Percentiles rank a stretch among this genome's conserved stretches.
Evolutionary conservation across 2,888 invertebrate species (phyloP).

Genomic region (Lasioglossum oenotherae): DNA sequence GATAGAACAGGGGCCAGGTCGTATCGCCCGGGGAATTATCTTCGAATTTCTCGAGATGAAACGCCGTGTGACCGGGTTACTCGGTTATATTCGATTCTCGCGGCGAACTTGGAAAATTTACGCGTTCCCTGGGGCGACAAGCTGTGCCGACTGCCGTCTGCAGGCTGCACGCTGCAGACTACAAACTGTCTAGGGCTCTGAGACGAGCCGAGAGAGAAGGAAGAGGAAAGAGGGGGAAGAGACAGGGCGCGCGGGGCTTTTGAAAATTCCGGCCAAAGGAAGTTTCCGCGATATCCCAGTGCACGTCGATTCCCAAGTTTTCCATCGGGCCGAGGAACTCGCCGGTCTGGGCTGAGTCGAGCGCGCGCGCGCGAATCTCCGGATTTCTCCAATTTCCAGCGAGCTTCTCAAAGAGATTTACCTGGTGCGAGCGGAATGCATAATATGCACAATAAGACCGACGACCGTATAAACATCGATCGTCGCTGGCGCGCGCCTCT

Average conservation of each 20-base stretch:
- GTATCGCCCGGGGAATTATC: slow-evolving; percentile 67
- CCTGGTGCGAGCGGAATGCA: slow-evolving; percentile 65
- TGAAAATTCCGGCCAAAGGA: slow-evolving; percentile 62
- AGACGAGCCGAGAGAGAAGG: neutral
- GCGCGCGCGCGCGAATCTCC: slow-evolving; percentile 35
- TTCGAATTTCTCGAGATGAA: slow-evolving; percentile 68
- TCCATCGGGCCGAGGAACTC: slow-evolving; percentile 59
- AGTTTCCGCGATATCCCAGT: slow-evolving; percentile 54
- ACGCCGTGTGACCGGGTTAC: slow-evolving; percentile 70
- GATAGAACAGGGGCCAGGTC: slow-evolving; percentile 47
- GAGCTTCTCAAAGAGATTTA: slow-evolving; percentile 69
- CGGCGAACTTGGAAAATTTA: slow-evolving; percentile 62
- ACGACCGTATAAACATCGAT: slow-evolving; percentile 66
- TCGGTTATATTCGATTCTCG: slow-evolving; percentile 66
- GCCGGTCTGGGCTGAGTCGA: neutral
- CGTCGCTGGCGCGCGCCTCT: neutral
- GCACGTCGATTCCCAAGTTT: slow-evolving; percentile 60
- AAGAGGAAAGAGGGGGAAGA: too few relatives aligned
- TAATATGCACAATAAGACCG: slow-evolving; percentile 66
- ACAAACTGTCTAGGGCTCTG: neutral
- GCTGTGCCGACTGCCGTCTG: slow-evolving; percentile 13
- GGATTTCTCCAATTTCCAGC: slow-evolving; percentile 70
- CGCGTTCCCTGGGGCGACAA: slow-evolving; percentile 51
- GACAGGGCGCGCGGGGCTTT: slow-evolving; percentile 28
- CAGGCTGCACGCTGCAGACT: neutral